Percentiles rank a stretch among this genome's conserved stretches.
Conservation (phyloP, 2,888 invertebrate genomes). For the Nowickia ferox region DNA sequence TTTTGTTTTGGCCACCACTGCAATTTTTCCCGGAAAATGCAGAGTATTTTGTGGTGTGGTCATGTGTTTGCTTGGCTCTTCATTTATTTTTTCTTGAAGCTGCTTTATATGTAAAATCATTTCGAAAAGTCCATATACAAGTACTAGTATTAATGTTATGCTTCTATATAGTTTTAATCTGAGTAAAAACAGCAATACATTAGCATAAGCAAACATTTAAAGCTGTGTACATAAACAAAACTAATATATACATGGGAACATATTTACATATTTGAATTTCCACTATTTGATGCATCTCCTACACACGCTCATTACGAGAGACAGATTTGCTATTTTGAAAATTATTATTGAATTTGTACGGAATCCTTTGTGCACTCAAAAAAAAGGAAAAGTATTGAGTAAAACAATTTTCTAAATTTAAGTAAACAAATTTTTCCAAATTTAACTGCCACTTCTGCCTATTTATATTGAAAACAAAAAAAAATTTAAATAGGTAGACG, state of each 20-base stretch:
- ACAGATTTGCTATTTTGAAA: too few relatives aligned
- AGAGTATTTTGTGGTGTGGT: conserved; percentile 74
- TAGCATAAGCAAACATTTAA: conserved; percentile 33
- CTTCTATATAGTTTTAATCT: conserved; percentile 12
- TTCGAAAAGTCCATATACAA: background rate
- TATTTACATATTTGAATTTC: background rate
- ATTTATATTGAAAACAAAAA: too few relatives aligned
- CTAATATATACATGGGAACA: background rate
- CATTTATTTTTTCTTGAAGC: background rate
- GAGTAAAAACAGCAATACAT: conserved; percentile 15
- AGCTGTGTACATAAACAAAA: background rate
- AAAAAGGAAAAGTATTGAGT: too few relatives aligned
- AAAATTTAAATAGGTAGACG: too few relatives aligned
- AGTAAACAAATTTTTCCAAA: too few relatives aligned
- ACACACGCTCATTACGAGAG: too few relatives aligned
- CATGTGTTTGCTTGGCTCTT: conserved; percentile 78
- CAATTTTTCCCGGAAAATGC: conserved; percentile 8
- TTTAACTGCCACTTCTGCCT: too few relatives aligned
- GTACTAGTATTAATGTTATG: conserved; percentile 9
- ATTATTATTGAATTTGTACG: too few relatives aligned
- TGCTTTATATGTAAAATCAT: background rate
- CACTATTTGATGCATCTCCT: too few relatives aligned
- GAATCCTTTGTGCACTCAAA: too few relatives aligned
- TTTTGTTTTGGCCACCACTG: conserved; percentile 1
- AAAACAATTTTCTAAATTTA: too few relatives aligned